Evolutionary conservation across 2,113 vertebrate genomes (phyloP).

Genomic region (Apodemus speciosus): DNA sequence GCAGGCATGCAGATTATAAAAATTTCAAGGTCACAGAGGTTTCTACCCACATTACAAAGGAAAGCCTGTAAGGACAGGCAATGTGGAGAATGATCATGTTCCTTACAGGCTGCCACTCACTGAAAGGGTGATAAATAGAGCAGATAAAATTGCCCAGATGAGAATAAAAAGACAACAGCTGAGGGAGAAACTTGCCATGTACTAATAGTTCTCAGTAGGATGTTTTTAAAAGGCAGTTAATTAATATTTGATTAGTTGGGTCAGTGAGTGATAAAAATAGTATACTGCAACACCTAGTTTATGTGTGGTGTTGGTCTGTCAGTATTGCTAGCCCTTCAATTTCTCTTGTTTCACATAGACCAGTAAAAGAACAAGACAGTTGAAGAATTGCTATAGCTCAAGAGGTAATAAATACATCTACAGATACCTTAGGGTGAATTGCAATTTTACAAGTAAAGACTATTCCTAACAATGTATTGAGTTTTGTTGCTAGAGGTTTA

Average conservation of each 20-base stretch:
- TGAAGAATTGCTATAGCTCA: neutral
- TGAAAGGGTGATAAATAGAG: neutral
- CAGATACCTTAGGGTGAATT: neutral
- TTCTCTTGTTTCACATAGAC: conserved; percentile 8
- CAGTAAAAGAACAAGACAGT: neutral
- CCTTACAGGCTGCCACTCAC: neutral
- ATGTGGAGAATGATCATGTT: neutral
- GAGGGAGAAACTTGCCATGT: neutral
- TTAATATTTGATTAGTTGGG: neutral
- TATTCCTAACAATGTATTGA: neutral
- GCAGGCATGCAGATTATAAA: neutral
- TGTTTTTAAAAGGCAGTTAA: neutral
- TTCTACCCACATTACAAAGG: neutral
- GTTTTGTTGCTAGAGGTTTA: conserved; percentile 5
- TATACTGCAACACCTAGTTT: neutral
- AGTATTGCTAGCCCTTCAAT: neutral
- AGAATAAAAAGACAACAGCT: neutral
- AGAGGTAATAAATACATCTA: neutral
- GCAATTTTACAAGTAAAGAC: neutral
- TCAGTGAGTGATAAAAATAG: conserved; percentile 9
- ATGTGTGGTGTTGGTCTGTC: neutral
- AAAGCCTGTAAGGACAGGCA: neutral
- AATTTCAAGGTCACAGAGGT: neutral
- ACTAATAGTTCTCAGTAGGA: neutral
- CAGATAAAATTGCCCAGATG: neutral